These are phyloP conservation scores for Drosophila aff. DNA, from an alignment of 1,140 invertebrate species.

Conservation along the genomic window DNA sequence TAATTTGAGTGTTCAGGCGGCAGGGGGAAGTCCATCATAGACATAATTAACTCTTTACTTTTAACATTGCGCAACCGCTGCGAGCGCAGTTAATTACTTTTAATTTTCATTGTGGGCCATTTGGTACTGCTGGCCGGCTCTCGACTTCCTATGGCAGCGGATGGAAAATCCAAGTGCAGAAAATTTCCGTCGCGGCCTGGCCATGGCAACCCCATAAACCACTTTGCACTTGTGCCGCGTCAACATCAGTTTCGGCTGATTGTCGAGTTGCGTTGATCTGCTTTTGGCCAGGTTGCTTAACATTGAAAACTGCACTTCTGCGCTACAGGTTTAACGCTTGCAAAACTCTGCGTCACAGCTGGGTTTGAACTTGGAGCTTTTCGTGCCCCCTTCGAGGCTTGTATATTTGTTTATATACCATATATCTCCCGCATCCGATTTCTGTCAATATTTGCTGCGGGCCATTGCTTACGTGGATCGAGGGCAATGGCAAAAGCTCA, in stretches of 20 bases:
- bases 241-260: slow-evolving; percentile 39
- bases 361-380: slow-evolving; percentile 62
- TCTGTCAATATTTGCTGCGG: slow-evolving; percentile 31
- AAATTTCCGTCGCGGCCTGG: slow-evolving; percentile 38
- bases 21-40: neutral
- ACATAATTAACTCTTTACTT: slow-evolving; percentile 46
- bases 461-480: slow-evolving; percentile 5
- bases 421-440: slow-evolving; percentile 10
- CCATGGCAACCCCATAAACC: slow-evolving; percentile 55
- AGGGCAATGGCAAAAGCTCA: slow-evolving; percentile 25
- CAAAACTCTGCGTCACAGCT: slow-evolving; percentile 28
- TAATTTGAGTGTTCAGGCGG: slow-evolving; percentile 23
- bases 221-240: slow-evolving; percentile 44
- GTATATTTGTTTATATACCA: neutral
- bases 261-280: slow-evolving; percentile 34
- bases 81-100: slow-evolving; percentile 63
- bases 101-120: slow-evolving; percentile 72
- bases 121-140: slow-evolving; percentile 15
- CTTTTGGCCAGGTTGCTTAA: slow-evolving; percentile 39
- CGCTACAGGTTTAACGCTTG: slow-evolving; percentile 32
- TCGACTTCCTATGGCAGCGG: slow-evolving; percentile 60
- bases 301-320: slow-evolving; percentile 61
- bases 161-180: slow-evolving; percentile 51
- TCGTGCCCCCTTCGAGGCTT: slow-evolving; percentile 6
- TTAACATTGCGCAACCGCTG: slow-evolving; percentile 56